Percentiles rank a stretch among this genome's conserved stretches.
Conservation (phyloP, 35 echinoderm and acorn worm species). For the Strongylocentrotus purpuratus region DNA sequence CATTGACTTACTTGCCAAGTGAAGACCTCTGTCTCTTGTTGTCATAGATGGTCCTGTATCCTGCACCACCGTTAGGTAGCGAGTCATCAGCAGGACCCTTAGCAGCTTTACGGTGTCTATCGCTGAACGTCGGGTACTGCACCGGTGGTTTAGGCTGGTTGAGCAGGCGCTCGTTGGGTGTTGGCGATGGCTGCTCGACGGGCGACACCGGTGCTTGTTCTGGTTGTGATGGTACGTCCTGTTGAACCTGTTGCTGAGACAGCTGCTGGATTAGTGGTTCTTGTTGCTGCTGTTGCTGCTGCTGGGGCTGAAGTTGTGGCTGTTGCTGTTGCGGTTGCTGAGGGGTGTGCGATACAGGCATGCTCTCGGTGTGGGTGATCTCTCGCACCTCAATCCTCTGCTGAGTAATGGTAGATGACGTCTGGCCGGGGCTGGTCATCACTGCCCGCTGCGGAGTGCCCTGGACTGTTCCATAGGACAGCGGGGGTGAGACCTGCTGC, state of each 20-base stretch:
- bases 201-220: conserved; percentile 6
- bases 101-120: conserved; percentile 79
- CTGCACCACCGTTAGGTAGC: conserved; percentile 55
- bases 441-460: conserved; percentile 5
- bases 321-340: conserved; percentile 48
- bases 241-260: neutral
- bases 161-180: conserved; percentile 62
- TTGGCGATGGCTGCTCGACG: conserved; percentile 44
- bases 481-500: conserved; percentile 27
- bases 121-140: conserved; percentile 95
- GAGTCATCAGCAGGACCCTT: conserved; percentile 55
- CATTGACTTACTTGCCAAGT: conserved; percentile 74
- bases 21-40: conserved; percentile 75
- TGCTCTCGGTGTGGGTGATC: conserved; percentile 16
- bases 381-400: conserved; percentile 49
- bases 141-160: conserved; percentile 57
- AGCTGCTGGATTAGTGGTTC: conserved; percentile 33
- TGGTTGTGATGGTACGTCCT: conserved; percentile 38
- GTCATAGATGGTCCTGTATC: conserved; percentile 92
- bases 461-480: conserved; percentile 50
- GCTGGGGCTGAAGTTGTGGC: neutral
- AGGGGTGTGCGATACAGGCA: neutral
- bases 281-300: conserved; percentile 25
- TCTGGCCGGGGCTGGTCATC: neutral
- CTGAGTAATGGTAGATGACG: conserved; percentile 48